A percentile compares a stretch with the other conserved stretches of the same genome.
These are phyloP conservation scores for Acrobasis consociella DNA, from an alignment of 2,888 invertebrate species.

Conservation along the genomic window DNA sequence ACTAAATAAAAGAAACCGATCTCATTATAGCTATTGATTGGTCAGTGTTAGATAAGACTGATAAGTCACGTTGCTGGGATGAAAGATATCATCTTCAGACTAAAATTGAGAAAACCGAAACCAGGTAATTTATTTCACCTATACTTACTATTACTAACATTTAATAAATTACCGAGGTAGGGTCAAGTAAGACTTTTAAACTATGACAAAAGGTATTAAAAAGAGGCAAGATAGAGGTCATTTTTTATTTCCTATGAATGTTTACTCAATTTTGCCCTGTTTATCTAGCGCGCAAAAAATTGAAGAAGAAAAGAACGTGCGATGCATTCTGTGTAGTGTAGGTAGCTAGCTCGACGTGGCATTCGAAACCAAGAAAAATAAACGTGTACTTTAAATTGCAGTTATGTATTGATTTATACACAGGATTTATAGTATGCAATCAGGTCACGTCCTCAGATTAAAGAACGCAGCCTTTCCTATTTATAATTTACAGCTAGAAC, in stretches of 20 bases:
- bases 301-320: background rate
- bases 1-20: background rate
- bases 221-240: background rate
- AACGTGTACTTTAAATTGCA: constrained; percentile 17
- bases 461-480: constrained; percentile 43
- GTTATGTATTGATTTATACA: constrained; percentile 43
- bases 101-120: background rate
- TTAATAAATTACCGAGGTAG: too few relatives aligned
- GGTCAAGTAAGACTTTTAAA: background rate
- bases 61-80: constrained; percentile 29
- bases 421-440: constrained; percentile 39
- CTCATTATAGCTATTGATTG: constrained; percentile 1
- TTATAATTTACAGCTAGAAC: constrained; percentile 46
- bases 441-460: too few relatives aligned
- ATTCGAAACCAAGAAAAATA: background rate
- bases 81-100: background rate
- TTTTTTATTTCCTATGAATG: background rate
- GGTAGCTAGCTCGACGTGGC: background rate
- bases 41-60: constrained; percentile 17
- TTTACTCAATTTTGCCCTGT: constrained; percentile 6
- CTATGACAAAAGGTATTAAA: background rate
- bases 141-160: too few relatives aligned
- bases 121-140: too few relatives aligned
- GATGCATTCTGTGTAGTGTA: too few relatives aligned
- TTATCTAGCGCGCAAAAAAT: constrained; percentile 10